Conservation (phyloP, 2,113 vertebrate genomes). For the Puma concolor region DNA sequence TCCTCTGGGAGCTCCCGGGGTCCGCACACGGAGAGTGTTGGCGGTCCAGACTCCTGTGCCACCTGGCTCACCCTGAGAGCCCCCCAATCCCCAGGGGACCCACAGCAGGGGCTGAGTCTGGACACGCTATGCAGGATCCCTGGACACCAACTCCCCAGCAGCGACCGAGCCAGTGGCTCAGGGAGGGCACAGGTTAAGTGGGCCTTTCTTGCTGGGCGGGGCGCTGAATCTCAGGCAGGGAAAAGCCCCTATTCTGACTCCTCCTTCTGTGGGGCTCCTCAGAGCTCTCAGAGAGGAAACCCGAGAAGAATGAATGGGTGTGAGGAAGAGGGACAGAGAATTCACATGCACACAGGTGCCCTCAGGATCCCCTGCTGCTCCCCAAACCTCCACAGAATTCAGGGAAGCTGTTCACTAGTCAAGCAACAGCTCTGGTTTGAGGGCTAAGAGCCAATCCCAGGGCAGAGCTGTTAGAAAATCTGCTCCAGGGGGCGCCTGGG, state of each 20-base stretch:
- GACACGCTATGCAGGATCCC: too few species aligned
- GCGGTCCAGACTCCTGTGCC: neutral
- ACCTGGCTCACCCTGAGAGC: neutral
- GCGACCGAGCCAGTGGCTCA: neutral
- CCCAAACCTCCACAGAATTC: neutral
- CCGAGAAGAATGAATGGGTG: neutral
- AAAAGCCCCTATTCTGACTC: neutral
- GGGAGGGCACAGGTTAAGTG: neutral
- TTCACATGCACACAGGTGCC: neutral
- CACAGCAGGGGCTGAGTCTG: neutral
- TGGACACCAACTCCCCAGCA: neutral
- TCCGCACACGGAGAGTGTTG: rapidly evolving
- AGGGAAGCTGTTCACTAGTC: neutral
- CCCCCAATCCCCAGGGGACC: neutral
- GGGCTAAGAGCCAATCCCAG: neutral
- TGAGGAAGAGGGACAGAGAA: neutral
- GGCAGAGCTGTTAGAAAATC: too few species aligned
- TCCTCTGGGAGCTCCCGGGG: rapidly evolving
- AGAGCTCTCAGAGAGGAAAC: neutral
- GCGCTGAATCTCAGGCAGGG: neutral
- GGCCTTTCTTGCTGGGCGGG: neutral
- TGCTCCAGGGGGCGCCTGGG: too few species aligned
- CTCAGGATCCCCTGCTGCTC: neutral
- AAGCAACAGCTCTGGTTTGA: neutral
- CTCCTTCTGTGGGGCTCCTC: neutral